Base-by-base conservation (phyloP, 2,888 invertebrate genomes). In the Morinoia aosen region DNA sequence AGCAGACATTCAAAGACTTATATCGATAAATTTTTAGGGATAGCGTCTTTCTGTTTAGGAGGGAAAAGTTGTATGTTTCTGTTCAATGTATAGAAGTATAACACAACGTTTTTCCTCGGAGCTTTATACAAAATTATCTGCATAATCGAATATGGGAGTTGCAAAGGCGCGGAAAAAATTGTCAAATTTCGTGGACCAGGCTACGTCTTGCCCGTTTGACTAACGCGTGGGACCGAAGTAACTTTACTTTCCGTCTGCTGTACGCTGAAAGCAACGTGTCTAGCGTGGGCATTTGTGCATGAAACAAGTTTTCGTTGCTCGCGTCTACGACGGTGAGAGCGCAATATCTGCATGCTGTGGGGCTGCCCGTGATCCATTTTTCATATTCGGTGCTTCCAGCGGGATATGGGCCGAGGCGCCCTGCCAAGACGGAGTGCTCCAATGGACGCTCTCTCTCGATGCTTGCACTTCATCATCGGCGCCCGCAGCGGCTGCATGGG, bases 381-480 rank as follows among this genome's bases (percentile, higher is more conserved):
- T 90, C 90, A 90, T 90, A 76, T 76, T 76, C 25, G 76, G 8
- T 76, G 90, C 90, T 40, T 90, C 90, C 4, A 39, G 90, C 90
- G 48, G 90, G 90, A 90, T 90, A 40, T 90, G 90, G 40, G 48
- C 40, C 48, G 88, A 90, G 90, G 40, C 76, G 76, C 48, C 90
- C 90, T 90, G 48, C 48, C 48, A 90, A 90, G 90, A 90, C 90
- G 90, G 12, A 90, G 90, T 90, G 90, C 90, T 76, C 76, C 76
- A 33, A 76, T 76, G 76, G 33, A 76, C 61, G 61, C 90, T 90
- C 40, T 40, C 48, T 48, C 90, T 48, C 48, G 90, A 48, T 90
- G 90, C 90, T 40, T 90, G 90, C 90, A 90, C 90, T 90, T 39
- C 90, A 90, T 90, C 90, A 90, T 40, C 14, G 90, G 48, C 40